Percentiles rank a stretch among this genome's conserved stretches.
phyloP scores from a whole-genome alignment of 2,888 invertebrate genomes.

The Diaprepes abbreviatus region DNA sequence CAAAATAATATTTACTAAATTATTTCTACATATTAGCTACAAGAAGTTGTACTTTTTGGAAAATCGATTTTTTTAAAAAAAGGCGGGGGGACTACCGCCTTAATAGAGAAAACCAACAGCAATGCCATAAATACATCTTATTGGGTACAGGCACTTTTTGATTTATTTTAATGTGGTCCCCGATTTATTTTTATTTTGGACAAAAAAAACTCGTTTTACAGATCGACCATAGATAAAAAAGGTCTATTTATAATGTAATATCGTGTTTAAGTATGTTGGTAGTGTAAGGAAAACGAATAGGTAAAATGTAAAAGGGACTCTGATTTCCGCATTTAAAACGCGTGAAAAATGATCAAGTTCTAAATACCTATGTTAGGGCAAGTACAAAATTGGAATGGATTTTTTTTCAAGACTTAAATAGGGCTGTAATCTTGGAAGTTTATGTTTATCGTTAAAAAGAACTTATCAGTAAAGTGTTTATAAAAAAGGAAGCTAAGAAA shows the following conservation, averaged over 20 bases:
- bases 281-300: too few species aligned
- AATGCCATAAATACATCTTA: too few species aligned
- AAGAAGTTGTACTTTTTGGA: too few species aligned
- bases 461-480: conserved; percentile 6
- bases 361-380: conserved; percentile 11
- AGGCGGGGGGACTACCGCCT: too few species aligned
- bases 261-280: not conserved
- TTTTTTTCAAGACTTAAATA: not conserved
- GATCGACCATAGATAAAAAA: not conserved
- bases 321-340: conserved; percentile 8
- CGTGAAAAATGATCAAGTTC: conserved; percentile 17
- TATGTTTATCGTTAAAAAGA: conserved; percentile 13
- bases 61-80: too few species aligned
- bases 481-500: not conserved
- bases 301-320: not conserved
- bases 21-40: too few species aligned
- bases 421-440: not conserved
- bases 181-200: not conserved
- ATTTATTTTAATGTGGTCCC: too few species aligned
- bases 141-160: too few species aligned
- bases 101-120: too few species aligned
- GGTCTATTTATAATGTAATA: not conserved
- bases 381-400: conserved; percentile 8
- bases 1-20: too few species aligned
- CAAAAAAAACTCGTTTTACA: not conserved